Evolutionary conservation across 2,888 invertebrate genomes (phyloP).

Genomic region (Ernsta delagoae): DNA sequence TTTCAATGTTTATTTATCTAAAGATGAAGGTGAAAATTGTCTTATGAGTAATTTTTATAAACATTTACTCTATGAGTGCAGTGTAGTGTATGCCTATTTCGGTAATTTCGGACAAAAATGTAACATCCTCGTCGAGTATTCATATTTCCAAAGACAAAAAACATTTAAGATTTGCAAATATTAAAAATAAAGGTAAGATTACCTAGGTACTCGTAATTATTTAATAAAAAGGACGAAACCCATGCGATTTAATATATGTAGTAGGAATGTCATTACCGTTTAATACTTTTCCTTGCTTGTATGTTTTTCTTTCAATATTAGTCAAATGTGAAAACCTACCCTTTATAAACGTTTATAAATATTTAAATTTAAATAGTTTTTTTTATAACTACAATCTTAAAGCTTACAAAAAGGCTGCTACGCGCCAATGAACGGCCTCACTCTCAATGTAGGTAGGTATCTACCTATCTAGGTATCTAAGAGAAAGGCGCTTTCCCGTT

Average conservation of each 20-base stretch:
- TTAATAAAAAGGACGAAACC: neutral
- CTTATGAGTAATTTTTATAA: too few species aligned
- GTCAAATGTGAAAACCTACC: too few species aligned
- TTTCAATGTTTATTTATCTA: too few species aligned
- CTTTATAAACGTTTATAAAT: too few species aligned
- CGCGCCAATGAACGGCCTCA: conserved; percentile 59
- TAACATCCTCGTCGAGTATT: neutral
- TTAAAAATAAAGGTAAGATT: neutral
- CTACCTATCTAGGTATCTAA: conserved; percentile 41
- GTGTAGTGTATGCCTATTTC: too few species aligned
- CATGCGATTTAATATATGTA: neutral
- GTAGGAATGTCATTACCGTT: too few species aligned
- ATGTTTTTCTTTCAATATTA: too few species aligned
- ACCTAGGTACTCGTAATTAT: neutral
- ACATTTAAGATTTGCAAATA: conserved; percentile 12
- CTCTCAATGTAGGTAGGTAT: conserved; percentile 45
- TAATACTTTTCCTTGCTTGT: too few species aligned
- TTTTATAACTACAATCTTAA: conserved; percentile 1
- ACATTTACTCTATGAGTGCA: too few species aligned
- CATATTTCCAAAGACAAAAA: conserved; percentile 8
- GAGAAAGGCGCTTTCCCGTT: conserved; percentile 83
- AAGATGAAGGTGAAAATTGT: too few species aligned
- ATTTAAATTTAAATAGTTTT: too few species aligned
- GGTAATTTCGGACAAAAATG: too few species aligned
- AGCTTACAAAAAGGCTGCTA: conserved; percentile 70